Base-by-base conservation (phyloP, 2,888 invertebrate species). In the Kuschelorhynchus macadamiae region DNA sequence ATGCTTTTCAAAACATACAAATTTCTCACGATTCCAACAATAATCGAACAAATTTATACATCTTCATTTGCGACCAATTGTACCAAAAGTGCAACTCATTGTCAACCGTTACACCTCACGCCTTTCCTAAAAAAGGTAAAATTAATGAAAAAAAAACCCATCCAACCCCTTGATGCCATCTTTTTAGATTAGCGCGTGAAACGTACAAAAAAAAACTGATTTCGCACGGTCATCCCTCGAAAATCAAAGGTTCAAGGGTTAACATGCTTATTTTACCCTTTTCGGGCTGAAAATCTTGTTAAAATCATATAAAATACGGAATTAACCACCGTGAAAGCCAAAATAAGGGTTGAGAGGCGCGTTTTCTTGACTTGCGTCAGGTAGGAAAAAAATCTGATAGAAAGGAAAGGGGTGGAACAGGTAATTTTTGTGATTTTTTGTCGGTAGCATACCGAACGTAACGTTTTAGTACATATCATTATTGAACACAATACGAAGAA, bases 281-380 rank as follows among this genome's bases (percentile, higher is more conserved):
- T 78, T 75, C 47, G 56, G 50, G 67, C 8, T 7, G 64, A 56
- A 75, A 78, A 79, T 80, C 79, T 78, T 74, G 80, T 80, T 81
- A 80, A 79, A 81, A 78, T 70, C 69, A 70, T 76, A 79, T 76
- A 75, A 78, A 76, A 78, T 77, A 66, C 75, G 75, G 77, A 79
- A 77, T 76, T 75, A 77, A 80, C 81, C 80, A 74, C 79, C 73
- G 76, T 78, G 77, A 71, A 79, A 81, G 80, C 79, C 75, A 77
- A 74, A 76, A 79, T 79, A 76, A 77, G 67, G 70, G 71, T 55
- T 59, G 30, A 62, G 64, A 74, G 74, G 72, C 73, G 73, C 73
- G 73, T 71, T 67, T 44, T 21, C 18, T 33, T 42, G 17, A 18
- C 55, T 63, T 57, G 50, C 42, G 57, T 39, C 70, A 70, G 70